Evolutionary conservation across 2,113 vertebrate genomes (phyloP), one percentile per base, ranked within the genome.

Genomic region (Gallinago media): DNA sequence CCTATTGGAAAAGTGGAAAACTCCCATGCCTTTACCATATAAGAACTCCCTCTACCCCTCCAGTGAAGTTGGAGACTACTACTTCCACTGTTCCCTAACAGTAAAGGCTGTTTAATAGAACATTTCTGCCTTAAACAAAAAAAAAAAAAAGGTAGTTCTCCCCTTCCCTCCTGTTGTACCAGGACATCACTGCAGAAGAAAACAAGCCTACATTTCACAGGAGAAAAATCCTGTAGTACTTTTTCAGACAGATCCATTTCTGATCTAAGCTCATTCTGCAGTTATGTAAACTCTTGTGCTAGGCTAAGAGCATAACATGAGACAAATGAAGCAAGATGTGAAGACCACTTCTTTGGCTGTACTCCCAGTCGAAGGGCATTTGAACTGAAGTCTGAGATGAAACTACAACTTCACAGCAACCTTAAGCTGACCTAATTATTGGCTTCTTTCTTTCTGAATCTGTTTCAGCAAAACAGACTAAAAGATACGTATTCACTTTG

Each of bases 211-310:
- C 1, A 1, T 34, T 27, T 66, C 34, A 70, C 14, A 34, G 10
- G 5, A 61, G 3, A 81, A 72, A 46, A 44, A 2, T 4, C 49
- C 8, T 6, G 38, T 21, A 46, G 8, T 8, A 23, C 8, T 76
- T 75, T 31, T 27, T 71, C 47, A 63, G 29, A 47, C 25, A 52
- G 27, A 46, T 56, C 21, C 25, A 8, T 29, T 77, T 85, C 54
- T 32, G 16, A 85, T 20, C 7, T 56, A 76, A 36, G 32, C 18
- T 55, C 40, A 55, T 50, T 50, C 25, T 46, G 14, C 31, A 61
- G 27, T 27, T 56, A 42, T 0, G 0, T 59, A 18, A 72, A 61
- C 15, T 19, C 38, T 27, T n/a, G 19, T 14, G 20, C 38, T 21
- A 54, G 15, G 3, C 1, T 27, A 63, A 49, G 15, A 71, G 6